Evolutionary conservation across 2,797 vertebrate genomes (phyloP).

Genomic region (Halcyon leucocephala): DNA sequence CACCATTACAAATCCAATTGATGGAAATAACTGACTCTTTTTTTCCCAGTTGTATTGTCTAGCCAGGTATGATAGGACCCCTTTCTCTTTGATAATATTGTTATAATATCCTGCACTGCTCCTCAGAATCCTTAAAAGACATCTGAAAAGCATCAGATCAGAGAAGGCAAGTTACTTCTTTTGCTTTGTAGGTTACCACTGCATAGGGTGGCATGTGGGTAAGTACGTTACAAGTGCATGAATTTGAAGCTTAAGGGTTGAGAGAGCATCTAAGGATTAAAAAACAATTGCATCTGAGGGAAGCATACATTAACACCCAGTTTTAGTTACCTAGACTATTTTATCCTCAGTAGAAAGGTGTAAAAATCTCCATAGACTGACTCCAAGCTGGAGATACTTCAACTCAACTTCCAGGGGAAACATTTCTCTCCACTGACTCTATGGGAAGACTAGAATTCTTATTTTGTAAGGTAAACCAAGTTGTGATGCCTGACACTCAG

Average conservation of each 20-base stretch:
- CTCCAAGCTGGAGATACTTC: neutral
- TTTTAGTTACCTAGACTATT: neutral
- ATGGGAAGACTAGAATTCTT: neutral
- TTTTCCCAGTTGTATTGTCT: neutral
- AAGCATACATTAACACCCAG: rapidly evolving
- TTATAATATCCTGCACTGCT: neutral
- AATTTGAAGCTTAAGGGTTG: neutral
- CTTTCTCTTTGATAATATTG: neutral
- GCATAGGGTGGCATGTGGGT: neutral
- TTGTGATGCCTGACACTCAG: neutral
- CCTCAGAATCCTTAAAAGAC: neutral
- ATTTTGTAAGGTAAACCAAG: neutral
- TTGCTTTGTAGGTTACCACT: neutral
- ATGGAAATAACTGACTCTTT: neutral
- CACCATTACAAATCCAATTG: neutral
- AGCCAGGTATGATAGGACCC: neutral
- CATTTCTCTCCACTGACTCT: neutral
- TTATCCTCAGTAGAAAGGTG: neutral
- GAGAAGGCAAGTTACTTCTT: neutral
- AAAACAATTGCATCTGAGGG: neutral
- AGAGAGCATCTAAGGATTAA: neutral
- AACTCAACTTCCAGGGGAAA: neutral
- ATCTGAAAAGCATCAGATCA: neutral
- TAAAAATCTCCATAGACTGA: neutral
- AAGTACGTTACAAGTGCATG: neutral